Evolutionary conservation across 2,113 vertebrate genomes (phyloP).

Genomic region (Heteronetta atricapilla): DNA sequence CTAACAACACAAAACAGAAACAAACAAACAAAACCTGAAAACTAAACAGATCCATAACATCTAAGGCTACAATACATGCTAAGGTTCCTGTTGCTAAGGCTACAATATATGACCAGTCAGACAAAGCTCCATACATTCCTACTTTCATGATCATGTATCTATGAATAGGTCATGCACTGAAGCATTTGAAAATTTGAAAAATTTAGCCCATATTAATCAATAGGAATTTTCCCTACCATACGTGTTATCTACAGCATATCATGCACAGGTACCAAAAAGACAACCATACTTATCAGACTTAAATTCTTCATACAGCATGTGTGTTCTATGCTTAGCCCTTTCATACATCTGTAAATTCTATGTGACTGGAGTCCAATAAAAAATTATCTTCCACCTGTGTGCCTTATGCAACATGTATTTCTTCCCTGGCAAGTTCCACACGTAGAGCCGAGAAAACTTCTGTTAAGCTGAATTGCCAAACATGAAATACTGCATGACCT

Average conservation of each 20-base stretch:
- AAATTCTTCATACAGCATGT: not conserved
- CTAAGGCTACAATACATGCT: not conserved
- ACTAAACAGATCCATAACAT: not conserved
- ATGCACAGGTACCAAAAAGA: not conserved
- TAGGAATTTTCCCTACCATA: not conserved
- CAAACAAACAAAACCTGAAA: not conserved
- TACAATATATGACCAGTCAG: not conserved
- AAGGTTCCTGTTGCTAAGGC: not conserved
- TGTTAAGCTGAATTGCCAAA: not conserved
- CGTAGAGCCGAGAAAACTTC: not conserved
- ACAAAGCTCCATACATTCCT: not conserved
- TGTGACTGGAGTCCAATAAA: not conserved
- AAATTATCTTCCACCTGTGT: not conserved
- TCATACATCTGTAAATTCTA: not conserved
- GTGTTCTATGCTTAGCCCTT: not conserved
- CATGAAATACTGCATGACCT: not conserved
- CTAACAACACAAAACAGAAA: too few relatives aligned
- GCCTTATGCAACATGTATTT: not conserved
- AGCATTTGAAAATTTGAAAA: not conserved
- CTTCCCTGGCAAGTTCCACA: not conserved
- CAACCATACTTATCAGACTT: not conserved
- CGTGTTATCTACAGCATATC: not conserved
- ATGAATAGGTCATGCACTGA: not conserved
- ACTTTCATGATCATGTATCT: not conserved
- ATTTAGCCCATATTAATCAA: not conserved